Base-by-base conservation (phyloP, 1,140 invertebrate genomes). In the Cephus cinctus region DNA sequence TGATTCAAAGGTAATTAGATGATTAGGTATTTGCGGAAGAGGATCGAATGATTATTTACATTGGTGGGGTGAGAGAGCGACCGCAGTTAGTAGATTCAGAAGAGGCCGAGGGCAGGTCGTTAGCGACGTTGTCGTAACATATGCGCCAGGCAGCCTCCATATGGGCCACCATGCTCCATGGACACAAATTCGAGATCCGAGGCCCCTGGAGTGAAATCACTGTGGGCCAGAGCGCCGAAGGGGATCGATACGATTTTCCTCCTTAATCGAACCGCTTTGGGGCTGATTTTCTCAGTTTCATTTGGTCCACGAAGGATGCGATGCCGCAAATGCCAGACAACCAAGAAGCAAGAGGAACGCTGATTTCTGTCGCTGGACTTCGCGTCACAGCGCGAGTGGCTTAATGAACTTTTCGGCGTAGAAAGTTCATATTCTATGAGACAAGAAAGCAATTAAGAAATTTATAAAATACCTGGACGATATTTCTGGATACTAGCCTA, bases 121-220 rank as follows among this genome's bases (percentile, higher is more conserved):
- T 76, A 75, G 73, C 67, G 65, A 65, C 67, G 63, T 73, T 75
- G 71, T 74, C 57, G 70, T 63, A 75, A 74, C 75, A 77, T 77
- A 77, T 77, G 75, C 70, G 71, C 63, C 47, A 56, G 71, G 73
- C 75, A 76, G 70, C 47, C 67, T 76, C 73, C 75, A 77, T 77
- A 77, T 76, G 73, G 70, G 72, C 57, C 65, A 69, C 56, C 64
- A 63, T 63, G 51, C 57, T 52, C 52, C 61, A n/a, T n/a, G n/a
- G n/a, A n/a, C n/a, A n/a, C n/a, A n/a, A n/a, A n/a, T n/a, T n/a
- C n/a, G 54, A 67, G 63, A 72, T 59, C 57, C 48, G 47, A 55
- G 63, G 56, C 63, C 59, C 66, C 57, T 54, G 18, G 5, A 22
- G 15, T n/a, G 15, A 5, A 15, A 9, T 5, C 5, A 35, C 5